Percentiles rank a stretch among this genome's conserved stretches.
phyloP scores from a whole-genome alignment of 2,797 vertebrate genomes.

The Xyrichtys novacula region DNA sequence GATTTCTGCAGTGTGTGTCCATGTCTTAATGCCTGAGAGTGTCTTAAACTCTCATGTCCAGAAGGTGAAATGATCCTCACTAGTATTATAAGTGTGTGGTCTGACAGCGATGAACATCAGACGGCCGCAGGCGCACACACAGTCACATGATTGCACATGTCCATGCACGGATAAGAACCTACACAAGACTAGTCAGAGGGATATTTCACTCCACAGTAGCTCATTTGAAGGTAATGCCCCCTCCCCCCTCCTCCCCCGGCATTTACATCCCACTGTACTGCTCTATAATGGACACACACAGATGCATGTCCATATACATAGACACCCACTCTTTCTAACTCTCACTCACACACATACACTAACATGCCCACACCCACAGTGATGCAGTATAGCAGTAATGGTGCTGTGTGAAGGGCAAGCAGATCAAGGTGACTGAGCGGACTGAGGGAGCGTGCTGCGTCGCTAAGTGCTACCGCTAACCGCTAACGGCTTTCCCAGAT shows the following conservation, averaged over 20 bases:
- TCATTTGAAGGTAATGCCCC: conserved; percentile 84
- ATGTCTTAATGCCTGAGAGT: conserved; percentile 11
- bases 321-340: conserved; percentile 49
- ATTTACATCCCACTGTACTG: conserved; percentile 85
- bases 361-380: conserved; percentile 68
- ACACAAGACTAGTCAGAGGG: conserved; percentile 61
- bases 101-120: conserved; percentile 28
- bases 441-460: conserved; percentile 84
- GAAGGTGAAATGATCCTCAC: conserved; percentile 33
- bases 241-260: conserved; percentile 61
- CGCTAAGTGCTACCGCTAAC: conserved; percentile 86
- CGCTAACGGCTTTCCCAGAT: conserved; percentile 89
- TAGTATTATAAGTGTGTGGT: conserved; percentile 16
- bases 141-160: conserved; percentile 37
- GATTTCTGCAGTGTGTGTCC: not conserved
- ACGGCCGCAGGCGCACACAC: conserved; percentile 19
- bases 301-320: conserved; percentile 63
- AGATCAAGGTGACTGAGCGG: conserved; percentile 89
- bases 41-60: conserved; percentile 18
- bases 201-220: conserved; percentile 77
- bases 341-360: conserved; percentile 51
- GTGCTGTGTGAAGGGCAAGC: conserved; percentile 86
- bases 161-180: conserved; percentile 33
- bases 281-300: conserved; percentile 75
- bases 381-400: conserved; percentile 83